These are phyloP conservation scores for Heptranchias perlo DNA, from an alignment of 2,113 vertebrate species.

Conservation along the genomic window DNA sequence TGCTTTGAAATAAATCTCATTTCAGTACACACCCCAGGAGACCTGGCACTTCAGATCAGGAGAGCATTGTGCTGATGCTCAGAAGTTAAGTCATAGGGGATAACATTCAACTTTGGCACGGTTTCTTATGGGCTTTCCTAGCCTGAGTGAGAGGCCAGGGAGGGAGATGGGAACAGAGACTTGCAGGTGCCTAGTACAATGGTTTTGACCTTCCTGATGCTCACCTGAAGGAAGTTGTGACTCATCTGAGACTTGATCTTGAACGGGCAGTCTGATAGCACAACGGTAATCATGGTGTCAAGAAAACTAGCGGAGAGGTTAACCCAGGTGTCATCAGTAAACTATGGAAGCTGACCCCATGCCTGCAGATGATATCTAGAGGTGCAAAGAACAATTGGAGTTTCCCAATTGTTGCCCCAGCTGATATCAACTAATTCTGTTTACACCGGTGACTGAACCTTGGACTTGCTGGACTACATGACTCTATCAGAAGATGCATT, in stretches of 20 bases:
- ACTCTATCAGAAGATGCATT: neutral
- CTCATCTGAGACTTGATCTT: neutral
- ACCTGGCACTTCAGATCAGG: neutral
- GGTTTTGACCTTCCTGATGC: neutral
- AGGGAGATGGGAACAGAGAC: neutral
- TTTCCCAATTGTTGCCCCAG: neutral
- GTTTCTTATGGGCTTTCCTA: neutral
- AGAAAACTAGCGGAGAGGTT: neutral
- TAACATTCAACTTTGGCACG: neutral
- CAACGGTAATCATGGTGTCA: neutral
- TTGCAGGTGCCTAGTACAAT: neutral
- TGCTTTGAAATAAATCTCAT: neutral
- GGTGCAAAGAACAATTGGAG: neutral
- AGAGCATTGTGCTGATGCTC: neutral
- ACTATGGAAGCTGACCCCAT: too few species aligned
- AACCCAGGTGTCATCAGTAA: neutral
- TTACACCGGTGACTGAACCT: neutral
- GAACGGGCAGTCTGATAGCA: neutral
- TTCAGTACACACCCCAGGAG: neutral
- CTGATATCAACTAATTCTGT: neutral
- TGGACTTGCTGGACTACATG: neutral
- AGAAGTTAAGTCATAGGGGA: neutral
- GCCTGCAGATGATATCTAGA: neutral
- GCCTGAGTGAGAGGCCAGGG: neutral
- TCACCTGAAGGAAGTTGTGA: neutral